Conservation (phyloP, 2,888 invertebrate genomes). For the Homarus gammarus region DNA sequence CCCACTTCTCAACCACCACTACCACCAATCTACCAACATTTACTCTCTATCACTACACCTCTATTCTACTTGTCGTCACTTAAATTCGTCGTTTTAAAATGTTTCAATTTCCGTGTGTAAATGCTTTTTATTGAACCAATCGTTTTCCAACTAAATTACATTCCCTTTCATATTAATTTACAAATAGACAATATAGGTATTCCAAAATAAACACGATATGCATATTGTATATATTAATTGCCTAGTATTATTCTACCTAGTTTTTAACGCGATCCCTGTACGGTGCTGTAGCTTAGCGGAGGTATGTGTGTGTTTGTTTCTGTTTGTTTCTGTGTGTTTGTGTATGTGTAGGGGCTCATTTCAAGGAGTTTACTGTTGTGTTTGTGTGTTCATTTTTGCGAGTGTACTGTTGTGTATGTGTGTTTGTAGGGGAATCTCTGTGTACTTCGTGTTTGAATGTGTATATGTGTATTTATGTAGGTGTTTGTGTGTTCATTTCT, state of each 20-base stretch:
- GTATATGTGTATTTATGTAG: background rate
- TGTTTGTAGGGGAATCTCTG: too few relatives aligned
- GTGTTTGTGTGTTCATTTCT: background rate
- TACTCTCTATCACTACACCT: conserved; percentile 12
- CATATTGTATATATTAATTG: background rate
- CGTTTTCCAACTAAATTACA: conserved; percentile 26
- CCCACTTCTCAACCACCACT: background rate
- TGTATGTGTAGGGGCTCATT: too few relatives aligned
- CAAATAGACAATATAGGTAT: conserved; percentile 44
- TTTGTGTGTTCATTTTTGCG: background rate
- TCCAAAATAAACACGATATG: conserved; percentile 13
- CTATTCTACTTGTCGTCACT: background rate
- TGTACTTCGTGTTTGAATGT: background rate
- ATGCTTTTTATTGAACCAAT: conserved; percentile 19
- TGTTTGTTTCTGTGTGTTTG: too few relatives aligned
- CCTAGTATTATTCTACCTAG: too few relatives aligned
- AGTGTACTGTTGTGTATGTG: too few relatives aligned
- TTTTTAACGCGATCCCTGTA: too few relatives aligned
- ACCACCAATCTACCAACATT: background rate
- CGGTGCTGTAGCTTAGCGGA: too few relatives aligned
- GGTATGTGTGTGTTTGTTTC: too few relatives aligned
- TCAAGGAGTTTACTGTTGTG: too few relatives aligned
- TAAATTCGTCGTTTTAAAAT: conserved; percentile 10
- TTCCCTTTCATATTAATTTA: conserved; percentile 37
- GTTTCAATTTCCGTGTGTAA: conserved; percentile 21